Conservation (phyloP, 2,888 invertebrate genomes). For the Hemicrepidius hirtus region DNA sequence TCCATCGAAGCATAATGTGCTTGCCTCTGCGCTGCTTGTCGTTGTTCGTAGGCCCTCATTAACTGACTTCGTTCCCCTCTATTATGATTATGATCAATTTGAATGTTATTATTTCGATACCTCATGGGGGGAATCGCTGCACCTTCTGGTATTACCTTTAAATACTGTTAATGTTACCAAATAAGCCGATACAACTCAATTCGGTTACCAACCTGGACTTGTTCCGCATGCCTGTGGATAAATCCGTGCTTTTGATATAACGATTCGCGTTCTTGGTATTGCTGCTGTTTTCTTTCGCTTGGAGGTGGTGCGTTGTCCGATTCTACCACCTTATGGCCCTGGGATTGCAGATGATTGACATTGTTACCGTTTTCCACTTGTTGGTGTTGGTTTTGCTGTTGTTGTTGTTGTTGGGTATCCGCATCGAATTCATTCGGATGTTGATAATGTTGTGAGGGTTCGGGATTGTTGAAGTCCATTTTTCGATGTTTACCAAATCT, state of each 20-base stretch:
- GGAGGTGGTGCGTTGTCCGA: conserved; percentile 68
- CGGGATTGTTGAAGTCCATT: conserved; percentile 66
- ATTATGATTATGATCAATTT: conserved; percentile 59
- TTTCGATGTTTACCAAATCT: conserved; percentile 82
- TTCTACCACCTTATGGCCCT: conserved; percentile 65
- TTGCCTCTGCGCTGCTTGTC: conserved; percentile 75
- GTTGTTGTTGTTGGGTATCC: conserved; percentile 66
- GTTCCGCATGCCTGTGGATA: conserved; percentile 69
- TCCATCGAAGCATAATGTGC: conserved; percentile 77
- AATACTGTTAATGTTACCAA: conserved; percentile 22
- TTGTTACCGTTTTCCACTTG: conserved; percentile 55
- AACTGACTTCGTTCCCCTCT: conserved; percentile 61
- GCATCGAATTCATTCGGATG: conserved; percentile 67
- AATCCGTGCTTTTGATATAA: conserved; percentile 70
- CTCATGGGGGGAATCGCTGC: conserved; percentile 66
- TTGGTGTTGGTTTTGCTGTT: conserved; percentile 63
- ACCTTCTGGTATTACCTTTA: conserved; percentile 69
- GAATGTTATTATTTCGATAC: conserved; percentile 63
- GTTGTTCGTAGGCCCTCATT: conserved; percentile 73
- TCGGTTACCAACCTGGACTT: conserved; percentile 65
- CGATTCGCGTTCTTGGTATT: conserved; percentile 60
- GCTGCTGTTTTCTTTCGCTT: conserved; percentile 69
- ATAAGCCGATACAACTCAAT: not conserved
- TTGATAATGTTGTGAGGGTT: conserved; percentile 66
- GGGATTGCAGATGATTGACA: not conserved